Conservation (phyloP, 2,888 invertebrate species). For the Craniophora ligustri region DNA sequence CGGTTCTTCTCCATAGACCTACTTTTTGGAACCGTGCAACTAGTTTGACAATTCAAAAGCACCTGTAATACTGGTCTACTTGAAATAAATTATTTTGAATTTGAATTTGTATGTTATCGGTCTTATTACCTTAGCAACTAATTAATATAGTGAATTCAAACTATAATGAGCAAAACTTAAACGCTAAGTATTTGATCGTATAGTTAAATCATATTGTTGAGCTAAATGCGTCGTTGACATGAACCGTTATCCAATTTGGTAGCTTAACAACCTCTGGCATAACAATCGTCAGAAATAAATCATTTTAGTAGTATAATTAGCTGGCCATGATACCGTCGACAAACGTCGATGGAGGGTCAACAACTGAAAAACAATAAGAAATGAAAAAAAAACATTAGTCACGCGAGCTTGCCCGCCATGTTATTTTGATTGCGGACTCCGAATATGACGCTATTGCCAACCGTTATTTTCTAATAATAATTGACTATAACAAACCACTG, state of each 20-base stretch:
- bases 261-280: constrained; percentile 64
- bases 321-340: constrained; percentile 61
- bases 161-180: constrained; percentile 34
- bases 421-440: constrained; percentile 59
- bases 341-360: constrained; percentile 83
- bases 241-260: constrained; percentile 69
- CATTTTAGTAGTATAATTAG: constrained; percentile 80
- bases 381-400: constrained; percentile 84
- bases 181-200: constrained; percentile 49
- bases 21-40: too few species aligned
- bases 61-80: too few species aligned
- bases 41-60: too few species aligned
- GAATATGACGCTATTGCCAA: constrained; percentile 49
- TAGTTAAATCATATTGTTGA: constrained; percentile 62
- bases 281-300: constrained; percentile 76
- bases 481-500: constrained; percentile 26
- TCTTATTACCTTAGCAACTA: constrained; percentile 1
- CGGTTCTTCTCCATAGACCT: too few species aligned
- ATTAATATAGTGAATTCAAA: constrained; percentile 30
- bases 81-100: too few species aligned
- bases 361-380: constrained; percentile 86
- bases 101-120: background rate
- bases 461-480: constrained; percentile 35
- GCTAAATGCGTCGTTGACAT: constrained; percentile 72
- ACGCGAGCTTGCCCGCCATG: constrained; percentile 72